These are phyloP conservation scores for Microctonus brassicae DNA, from an alignment of 2,888 invertebrate genomes.

Conservation along the genomic window DNA sequence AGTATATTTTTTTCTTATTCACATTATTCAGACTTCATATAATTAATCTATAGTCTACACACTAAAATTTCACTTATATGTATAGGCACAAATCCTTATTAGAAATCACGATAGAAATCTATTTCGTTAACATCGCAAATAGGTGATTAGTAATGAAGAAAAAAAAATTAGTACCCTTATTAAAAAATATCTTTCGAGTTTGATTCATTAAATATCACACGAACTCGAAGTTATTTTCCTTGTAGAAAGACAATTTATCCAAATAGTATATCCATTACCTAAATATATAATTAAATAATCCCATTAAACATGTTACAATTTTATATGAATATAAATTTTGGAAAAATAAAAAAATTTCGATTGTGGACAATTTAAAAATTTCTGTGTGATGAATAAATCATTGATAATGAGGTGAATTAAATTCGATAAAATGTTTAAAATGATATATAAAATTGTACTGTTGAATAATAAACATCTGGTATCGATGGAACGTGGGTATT, in stretches of 20 bases:
- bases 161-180: conserved; percentile 19
- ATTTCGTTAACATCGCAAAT: neutral
- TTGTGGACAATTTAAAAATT: conserved; percentile 12
- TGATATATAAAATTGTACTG: conserved; percentile 55
- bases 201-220: neutral
- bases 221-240: conserved; percentile 40
- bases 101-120: conserved; percentile 27
- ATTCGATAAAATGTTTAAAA: conserved; percentile 31
- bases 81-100: conserved; percentile 16
- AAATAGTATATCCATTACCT: conserved; percentile 23
- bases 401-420: neutral
- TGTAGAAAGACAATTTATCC: conserved; percentile 18
- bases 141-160: conserved; percentile 1
- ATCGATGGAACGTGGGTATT: conserved; percentile 47
- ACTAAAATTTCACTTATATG: conserved; percentile 9
- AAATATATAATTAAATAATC: conserved; percentile 39
- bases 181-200: conserved; percentile 20
- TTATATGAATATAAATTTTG: conserved; percentile 15
- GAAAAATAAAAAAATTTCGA: neutral
- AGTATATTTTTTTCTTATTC: conserved; percentile 17
- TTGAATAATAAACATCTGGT: conserved; percentile 40
- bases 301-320: conserved; percentile 23
- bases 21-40: conserved; percentile 27
- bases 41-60: conserved; percentile 21
- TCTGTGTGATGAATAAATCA: conserved; percentile 26